Evolutionary conservation across 1,140 invertebrate genomes (phyloP), one percentile per base, ranked within the genome.

Genomic region (Mylabris phalerata): DNA sequence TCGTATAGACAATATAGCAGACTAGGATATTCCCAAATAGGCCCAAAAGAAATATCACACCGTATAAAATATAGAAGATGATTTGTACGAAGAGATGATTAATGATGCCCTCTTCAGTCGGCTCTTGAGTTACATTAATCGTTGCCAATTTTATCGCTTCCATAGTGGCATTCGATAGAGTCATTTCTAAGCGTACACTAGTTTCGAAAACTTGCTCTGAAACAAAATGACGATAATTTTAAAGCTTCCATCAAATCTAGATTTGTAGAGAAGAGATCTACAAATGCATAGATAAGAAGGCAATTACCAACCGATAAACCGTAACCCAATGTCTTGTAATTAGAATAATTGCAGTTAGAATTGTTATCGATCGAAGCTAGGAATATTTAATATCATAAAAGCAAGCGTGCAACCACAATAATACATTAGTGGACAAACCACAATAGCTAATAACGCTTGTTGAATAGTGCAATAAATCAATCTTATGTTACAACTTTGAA

Each of bases 1-100:
- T 97, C 5, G 89, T 81, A 2, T 87, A 80, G 0, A 98, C 93
- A 1, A 95, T 91, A 73, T 89, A 93, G 67, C 89, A 90, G 25
- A 98, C 95, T 3, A 98, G 76, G 1, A 87, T 84, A 73, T 98
- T 98, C 1, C 95, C 95, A 63, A 89, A 89, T 0, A 97, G 76
- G 4, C 94, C 93, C 25, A 95, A 75, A 0, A 88, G 72, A 71
- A 96, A 96, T 45, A 95, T 93, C 0, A 84, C 80, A 2, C 80
- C 76, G 72, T 98, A 98, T 4, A 93, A 75, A 6, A 89, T 72
- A 60, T 86, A 90, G 74, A 96, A 93, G n/a, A 89, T 75, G 3
- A 84, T 80, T 72, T 90, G 87, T 43, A 90, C 82, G 1, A 77
- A 70, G 25, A 79, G 72, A 41, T 84, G 79, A 52, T 81, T 78